Base-by-base conservation (phyloP, 2,797 vertebrate species). In the Salarias fasciatus region DNA sequence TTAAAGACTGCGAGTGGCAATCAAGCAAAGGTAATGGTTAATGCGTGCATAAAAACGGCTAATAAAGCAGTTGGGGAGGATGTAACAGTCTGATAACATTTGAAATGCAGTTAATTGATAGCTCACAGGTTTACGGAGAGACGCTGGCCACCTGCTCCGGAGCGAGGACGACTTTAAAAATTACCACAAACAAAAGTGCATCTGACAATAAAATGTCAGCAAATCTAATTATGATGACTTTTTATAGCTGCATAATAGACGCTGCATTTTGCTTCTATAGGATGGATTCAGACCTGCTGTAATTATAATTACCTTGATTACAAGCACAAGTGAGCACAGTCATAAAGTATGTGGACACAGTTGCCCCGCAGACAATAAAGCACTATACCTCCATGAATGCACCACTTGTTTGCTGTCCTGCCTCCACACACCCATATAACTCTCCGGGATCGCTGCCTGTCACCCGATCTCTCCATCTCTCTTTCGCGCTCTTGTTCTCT, bases 401-500 rank as follows among this genome's bases (percentile, higher is more conserved):
- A 59, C 45, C 56, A 47, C 65, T 82, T 84, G 74, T 83, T 85
- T 76, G 60, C 69, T 67, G 64, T 46, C 52, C 53, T 78, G 50
- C 60, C 37, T 75, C 59, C 56, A 18, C 60, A 46, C 53, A 54
- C 70, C 73, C 63, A 62, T 56, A 60, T 67, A 79, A 76, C 79
- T 77, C 69, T 71, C 63, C 58, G 38, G 63, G 68, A 84, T 82
- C 79, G 18, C 60, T 72, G 74, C 67, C 75, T 82, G 75, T 82
- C 83, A 84, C 74, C 76, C 78, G 62, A 77, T 87, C 83, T 76
- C 75, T 71, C 72, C 66, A 76, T 81, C 73, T 75, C 72, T 73
- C 72, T 54, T 77, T 67, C 64, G 78, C 59, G 46, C 60, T 65
- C 67, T 73, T 13, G 55, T 62, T 67, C 63, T 68, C 48, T 46